Evolutionary conservation across 2,888 invertebrate genomes (phyloP).

Genomic region (Onthophagus sagittarius): DNA sequence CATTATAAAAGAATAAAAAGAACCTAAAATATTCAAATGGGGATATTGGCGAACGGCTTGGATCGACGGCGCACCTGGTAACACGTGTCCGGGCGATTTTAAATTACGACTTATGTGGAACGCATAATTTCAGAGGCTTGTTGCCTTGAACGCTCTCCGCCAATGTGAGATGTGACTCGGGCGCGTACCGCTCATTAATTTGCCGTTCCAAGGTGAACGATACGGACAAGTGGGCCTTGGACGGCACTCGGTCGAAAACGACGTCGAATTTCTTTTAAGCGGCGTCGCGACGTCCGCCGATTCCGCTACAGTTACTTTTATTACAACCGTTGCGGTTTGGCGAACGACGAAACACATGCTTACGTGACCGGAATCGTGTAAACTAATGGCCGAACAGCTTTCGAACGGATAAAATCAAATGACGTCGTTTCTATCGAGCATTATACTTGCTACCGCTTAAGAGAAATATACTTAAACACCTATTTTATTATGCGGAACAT

Average conservation of each 20-base stretch:
- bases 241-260: not conserved
- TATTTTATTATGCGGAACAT: not conserved
- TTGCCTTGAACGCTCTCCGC: not conserved
- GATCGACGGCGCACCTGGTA: not conserved
- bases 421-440: not conserved
- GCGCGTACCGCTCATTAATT: not conserved
- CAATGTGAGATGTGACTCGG: not conserved
- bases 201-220: not conserved
- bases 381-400: not conserved
- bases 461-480: not conserved
- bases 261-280: not conserved
- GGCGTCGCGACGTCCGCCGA: not conserved
- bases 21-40: not conserved
- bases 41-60: not conserved
- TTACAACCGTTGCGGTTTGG: not conserved
- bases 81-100: conserved; percentile 4
- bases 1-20: not conserved
- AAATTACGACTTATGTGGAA: conserved; percentile 12
- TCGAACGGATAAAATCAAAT: not conserved
- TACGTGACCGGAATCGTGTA: not conserved
- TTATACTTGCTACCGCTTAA: too few species aligned
- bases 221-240: not conserved
- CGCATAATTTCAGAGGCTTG: conserved; percentile 5
- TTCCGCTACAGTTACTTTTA: not conserved
- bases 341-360: not conserved